Base-by-base conservation (phyloP, 2,113 vertebrate species). In the Myotis yumanensis region DNA sequence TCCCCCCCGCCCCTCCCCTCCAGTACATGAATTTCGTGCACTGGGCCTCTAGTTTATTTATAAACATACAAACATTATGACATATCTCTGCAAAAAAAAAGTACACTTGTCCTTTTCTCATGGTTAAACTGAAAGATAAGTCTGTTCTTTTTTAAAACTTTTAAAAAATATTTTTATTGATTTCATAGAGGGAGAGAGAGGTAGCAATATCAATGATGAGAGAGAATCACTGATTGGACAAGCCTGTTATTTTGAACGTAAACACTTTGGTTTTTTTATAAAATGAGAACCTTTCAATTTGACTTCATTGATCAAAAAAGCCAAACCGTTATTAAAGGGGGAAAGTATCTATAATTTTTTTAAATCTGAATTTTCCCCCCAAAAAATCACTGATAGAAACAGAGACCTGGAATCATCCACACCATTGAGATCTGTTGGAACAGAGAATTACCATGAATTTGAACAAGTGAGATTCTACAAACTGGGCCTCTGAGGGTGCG, bases 1-100 rank as follows among this genome's bases (percentile, higher is more conserved):
- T 4, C 11, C 20, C 20, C 15, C 23, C 18, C 35, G 3, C 51
- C 51, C 18, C 9, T 20, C 23, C 35, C 32, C 59, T 12, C 28
- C 10, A 14, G 46, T 57, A 20, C 8, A 23, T 3, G 23, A 23
- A 57, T 57, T 57, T 10, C 57, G 25, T 62, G 57, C 23, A 62
- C 23, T 1, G 1, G 4, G 11, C 57, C 52, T 93, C 71, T 86
- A n/a, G 68, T 86, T 93, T 94, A 85, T 90, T 95, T 96, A 89
- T 90, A 94, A 96, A 95, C 51, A 94, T 23, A 73, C 30, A 93
- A 66, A 85, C 46, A n/a, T 85, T 79, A 93, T 5, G 43, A 79
- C 81, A 57, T 59, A 84, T 15, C 68, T 86, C 77, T 86, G 73
- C 37, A 37, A 37, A 37, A 37, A 37, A 37, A 37, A 37, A 37